These are phyloP conservation scores for Drosophila rhopaloa DNA, from an alignment of 1,140 invertebrate species.

Conservation along the genomic window DNA sequence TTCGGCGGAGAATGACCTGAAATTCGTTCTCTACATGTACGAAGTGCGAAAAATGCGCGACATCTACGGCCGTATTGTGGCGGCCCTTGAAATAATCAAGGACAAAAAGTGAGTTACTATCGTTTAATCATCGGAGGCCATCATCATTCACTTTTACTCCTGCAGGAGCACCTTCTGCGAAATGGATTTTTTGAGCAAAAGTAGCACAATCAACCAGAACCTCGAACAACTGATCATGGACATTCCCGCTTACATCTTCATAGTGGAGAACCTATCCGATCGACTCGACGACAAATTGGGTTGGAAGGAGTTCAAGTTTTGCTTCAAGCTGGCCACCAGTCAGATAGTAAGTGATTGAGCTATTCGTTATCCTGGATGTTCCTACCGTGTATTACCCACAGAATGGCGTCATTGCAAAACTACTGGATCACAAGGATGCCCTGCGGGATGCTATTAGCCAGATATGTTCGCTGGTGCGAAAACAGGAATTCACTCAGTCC, in stretches of 20 bases:
- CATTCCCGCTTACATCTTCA: constrained; percentile 87
- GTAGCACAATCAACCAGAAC: constrained; percentile 87
- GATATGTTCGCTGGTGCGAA: constrained; percentile 86
- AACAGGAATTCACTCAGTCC: constrained; percentile 87
- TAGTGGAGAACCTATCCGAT: constrained; percentile 87
- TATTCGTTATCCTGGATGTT: not conserved
- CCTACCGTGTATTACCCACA: constrained; percentile 47
- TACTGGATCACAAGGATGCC: constrained; percentile 85
- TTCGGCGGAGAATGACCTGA: constrained; percentile 72
- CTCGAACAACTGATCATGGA: constrained; percentile 88
- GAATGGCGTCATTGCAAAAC: constrained; percentile 86
- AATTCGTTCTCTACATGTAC: constrained; percentile 81
- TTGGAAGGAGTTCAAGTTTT: constrained; percentile 90
- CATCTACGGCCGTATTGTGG: constrained; percentile 74
- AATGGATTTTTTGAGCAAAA: constrained; percentile 87
- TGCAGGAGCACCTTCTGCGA: constrained; percentile 87
- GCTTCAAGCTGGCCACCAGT: constrained; percentile 89
- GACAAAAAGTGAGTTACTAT: constrained; percentile 65
- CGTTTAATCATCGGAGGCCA: no score
- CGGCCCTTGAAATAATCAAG: constrained; percentile 74
- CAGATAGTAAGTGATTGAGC: constrained; percentile 87
- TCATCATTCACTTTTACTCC: not conserved
- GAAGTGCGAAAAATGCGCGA: constrained; percentile 80
- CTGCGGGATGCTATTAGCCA: constrained; percentile 84
- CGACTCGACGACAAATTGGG: constrained; percentile 88